Percentiles rank a stretch among this genome's conserved stretches.
These are phyloP conservation scores for Spongia lamella DNA, from an alignment of 37 sponge, comb jelly and placozoan species.

Conservation along the genomic window DNA sequence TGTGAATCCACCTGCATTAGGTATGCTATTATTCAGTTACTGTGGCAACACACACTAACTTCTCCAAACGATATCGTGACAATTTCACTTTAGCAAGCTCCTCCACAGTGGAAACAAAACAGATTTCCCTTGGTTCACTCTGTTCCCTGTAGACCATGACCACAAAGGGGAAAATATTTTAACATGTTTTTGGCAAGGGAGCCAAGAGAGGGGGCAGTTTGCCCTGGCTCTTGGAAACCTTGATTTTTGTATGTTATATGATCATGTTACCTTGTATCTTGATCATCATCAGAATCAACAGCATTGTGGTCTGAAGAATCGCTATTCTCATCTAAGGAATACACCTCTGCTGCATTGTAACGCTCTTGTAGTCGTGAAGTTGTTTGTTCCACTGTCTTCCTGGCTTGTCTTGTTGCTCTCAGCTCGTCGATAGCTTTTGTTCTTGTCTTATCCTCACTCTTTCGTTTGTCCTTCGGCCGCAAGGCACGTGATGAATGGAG, in stretches of 20 bases:
- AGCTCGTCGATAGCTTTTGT: conserved; percentile 85
- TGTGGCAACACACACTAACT: conserved; percentile 48
- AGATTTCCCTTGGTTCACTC: not conserved
- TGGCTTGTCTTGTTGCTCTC: conserved; percentile 75
- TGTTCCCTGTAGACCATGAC: too few relatives aligned
- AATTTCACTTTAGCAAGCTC: conserved; percentile 83
- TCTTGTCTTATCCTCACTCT: conserved; percentile 60
- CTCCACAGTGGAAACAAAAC: conserved; percentile 37
- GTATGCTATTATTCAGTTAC: not conserved
- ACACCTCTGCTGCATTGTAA: too few relatives aligned
- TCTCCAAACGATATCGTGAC: conserved; percentile 89
- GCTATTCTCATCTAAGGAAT: not conserved
- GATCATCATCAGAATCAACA: conserved; percentile 27
- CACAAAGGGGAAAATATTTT: too few relatives aligned
- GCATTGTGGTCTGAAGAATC: conserved; percentile 4
- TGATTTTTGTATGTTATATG: too few relatives aligned
- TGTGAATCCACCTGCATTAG: conserved; percentile 80
- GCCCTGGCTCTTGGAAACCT: too few relatives aligned
- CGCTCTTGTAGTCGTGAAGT: not conserved
- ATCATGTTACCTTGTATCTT: conserved; percentile 4
- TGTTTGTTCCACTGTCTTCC: conserved; percentile 6
- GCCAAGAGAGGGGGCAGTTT: too few relatives aligned
- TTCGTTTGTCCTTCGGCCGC: conserved; percentile 46
- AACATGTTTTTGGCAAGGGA: too few relatives aligned
- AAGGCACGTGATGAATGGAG: conserved; percentile 6